Base-by-base conservation (phyloP, 1,140 invertebrate species). In the Vanessa atalanta region DNA sequence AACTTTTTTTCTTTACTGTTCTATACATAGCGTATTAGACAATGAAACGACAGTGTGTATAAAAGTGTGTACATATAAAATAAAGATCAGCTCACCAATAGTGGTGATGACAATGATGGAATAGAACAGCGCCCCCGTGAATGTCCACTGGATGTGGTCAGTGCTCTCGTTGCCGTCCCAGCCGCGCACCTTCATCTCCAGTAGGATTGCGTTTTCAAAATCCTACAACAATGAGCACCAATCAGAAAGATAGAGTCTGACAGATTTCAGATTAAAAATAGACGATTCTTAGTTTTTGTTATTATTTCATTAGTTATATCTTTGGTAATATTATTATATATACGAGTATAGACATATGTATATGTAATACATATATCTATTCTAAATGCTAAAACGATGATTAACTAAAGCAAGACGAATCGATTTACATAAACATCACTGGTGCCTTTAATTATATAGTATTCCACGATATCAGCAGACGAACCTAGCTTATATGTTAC, bases 31-130 rank as follows among this genome's bases (percentile, higher is more conserved):
- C 6, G 3, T 31, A 20, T 20, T 20, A 0, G 20, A 20, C 0
- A 20, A 20, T 20, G 20, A 20, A 5, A 37, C 2, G 31, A 37
- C 31, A 7, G 37, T 43, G 37, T 43, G 37, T 43, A 43, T 43
- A 43, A 8, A 31, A 31, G 3, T 4, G 26, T 31, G 26, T 15
- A 13, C 5, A 16, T 53, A 20, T 53, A 53, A 53, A n/a, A n/a
- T 11, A 3, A 15, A 15, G 4, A 4, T 50, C 48, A 43, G 78
- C 89, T 95, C 88, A 98, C 98, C 98, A 68, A 99, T 99, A 23
- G 98, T 99, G 1, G 98, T 99, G 83, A 99, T 99, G 63, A 99
- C 98, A 81, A 99, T 99, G 80, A 99, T 97, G 73, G 97, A 99
- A 93, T 99, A 99, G 90, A 99, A 98, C 5, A 99, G 94, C 1